phyloP scores from a whole-genome alignment of 2,888 invertebrate species.

The Eristalis tenax region DNA sequence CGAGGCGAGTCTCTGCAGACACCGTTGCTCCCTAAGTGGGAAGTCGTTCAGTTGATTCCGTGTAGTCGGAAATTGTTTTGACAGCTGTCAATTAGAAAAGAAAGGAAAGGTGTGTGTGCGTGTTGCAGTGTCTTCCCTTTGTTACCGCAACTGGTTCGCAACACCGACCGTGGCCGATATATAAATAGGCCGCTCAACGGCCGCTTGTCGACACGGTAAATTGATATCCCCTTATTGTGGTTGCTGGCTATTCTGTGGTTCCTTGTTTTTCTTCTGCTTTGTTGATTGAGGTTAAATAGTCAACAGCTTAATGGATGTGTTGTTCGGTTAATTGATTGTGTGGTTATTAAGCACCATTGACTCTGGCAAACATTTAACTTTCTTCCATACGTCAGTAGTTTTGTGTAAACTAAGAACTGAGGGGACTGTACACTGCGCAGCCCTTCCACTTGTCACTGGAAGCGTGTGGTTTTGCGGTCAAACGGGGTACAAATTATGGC shows the following conservation, averaged over 20 bases:
- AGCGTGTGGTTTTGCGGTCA: too few species aligned
- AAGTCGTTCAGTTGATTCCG: conserved; percentile 35
- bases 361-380: neutral
- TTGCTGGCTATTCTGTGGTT: neutral
- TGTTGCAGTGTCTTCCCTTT: neutral
- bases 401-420: too few species aligned
- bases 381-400: too few species aligned
- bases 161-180: neutral
- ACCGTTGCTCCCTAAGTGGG: conserved; percentile 32
- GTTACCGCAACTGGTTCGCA: neutral
- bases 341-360: conserved; percentile 2
- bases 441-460: too few species aligned
- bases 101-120: neutral
- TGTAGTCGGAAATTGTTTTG: conserved; percentile 23
- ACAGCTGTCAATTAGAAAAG: conserved; percentile 7
- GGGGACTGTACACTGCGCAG: too few species aligned
- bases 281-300: neutral
- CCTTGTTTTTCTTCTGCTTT: neutral
- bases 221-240: conserved; percentile 42
- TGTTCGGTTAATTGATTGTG: conserved; percentile 22
- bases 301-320: conserved; percentile 19
- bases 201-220: conserved; percentile 36
- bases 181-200: conserved; percentile 14
- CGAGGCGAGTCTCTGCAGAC: neutral
- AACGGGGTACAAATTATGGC: too few species aligned